phyloP scores from a whole-genome alignment of 2,888 invertebrate genomes.

The Meandrusa payeni region DNA sequence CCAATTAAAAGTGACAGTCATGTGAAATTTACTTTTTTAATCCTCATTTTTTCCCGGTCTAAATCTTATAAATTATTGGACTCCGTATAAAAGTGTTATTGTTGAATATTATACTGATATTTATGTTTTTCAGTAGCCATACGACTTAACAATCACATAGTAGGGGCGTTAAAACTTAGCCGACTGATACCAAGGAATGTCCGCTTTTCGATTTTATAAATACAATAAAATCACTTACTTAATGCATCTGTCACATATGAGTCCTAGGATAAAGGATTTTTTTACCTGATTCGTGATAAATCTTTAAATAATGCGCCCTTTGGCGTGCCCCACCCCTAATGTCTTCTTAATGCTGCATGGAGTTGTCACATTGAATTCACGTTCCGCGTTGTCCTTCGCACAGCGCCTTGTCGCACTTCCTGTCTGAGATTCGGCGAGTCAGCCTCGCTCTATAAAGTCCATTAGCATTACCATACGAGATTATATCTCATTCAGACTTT shows the following conservation, averaged over 20 bases:
- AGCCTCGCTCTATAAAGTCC: constrained; percentile 1
- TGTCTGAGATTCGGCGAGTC: constrained; percentile 24
- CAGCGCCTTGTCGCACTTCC: constrained; percentile 38
- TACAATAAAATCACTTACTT: no score
- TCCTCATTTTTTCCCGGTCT: neutral
- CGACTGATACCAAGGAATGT: no score
- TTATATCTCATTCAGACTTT: no score
- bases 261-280: constrained; percentile 35
- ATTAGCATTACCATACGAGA: neutral
- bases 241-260: no score
- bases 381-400: constrained; percentile 50
- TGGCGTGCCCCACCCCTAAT: constrained; percentile 61
- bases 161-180: no score
- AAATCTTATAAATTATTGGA: neutral
- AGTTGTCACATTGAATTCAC: constrained; percentile 72
- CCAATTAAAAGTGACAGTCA: constrained; percentile 46
- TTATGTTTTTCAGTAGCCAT: no score
- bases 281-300: constrained; percentile 62
- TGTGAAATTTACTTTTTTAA: constrained; percentile 30
- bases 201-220: no score
- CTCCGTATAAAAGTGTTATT: no score
- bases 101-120: neutral
- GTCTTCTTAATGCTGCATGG: constrained; percentile 75
- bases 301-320: constrained; percentile 66
- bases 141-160: no score